phyloP scores from a whole-genome alignment of 1,140 invertebrate species.

The Vanessa tameamea region DNA sequence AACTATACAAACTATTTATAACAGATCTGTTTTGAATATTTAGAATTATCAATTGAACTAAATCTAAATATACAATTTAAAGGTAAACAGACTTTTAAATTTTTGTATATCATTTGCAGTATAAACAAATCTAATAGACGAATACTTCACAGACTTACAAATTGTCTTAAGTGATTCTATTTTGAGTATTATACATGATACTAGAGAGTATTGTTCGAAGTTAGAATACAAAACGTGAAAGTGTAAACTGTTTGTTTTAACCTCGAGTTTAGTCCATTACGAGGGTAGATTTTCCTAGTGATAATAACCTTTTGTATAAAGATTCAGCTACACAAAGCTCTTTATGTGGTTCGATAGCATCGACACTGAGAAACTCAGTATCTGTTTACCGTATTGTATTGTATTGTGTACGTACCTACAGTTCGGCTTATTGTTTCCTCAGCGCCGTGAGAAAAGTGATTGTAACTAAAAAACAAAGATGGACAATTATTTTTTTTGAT shows the following conservation, averaged over 20 bases:
- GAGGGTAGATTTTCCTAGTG: slow-evolving; percentile 25
- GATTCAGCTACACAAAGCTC: slow-evolving; percentile 45
- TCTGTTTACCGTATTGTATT: slow-evolving; percentile 45
- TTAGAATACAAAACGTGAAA: slow-evolving; percentile 17
- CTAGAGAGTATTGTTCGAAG: neutral
- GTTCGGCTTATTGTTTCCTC: slow-evolving; percentile 31
- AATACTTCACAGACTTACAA: neutral
- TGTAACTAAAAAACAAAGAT: slow-evolving; percentile 51
- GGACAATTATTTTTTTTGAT: slow-evolving; percentile 28
- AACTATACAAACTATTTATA: too few relatives aligned
- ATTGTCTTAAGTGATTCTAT: slow-evolving; percentile 14
- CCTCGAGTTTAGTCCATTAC: slow-evolving; percentile 21
- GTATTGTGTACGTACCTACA: slow-evolving; percentile 35
- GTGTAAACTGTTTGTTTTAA: slow-evolving; percentile 22
- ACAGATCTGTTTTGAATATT: too few relatives aligned
- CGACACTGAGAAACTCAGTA: slow-evolving; percentile 44
- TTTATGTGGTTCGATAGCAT: slow-evolving; percentile 46
- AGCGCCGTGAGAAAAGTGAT: slow-evolving; percentile 47
- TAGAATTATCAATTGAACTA: too few relatives aligned
- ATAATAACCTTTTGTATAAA: slow-evolving; percentile 44
- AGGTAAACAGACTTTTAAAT: neutral
- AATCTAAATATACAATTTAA: too few relatives aligned
- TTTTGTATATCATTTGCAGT: neutral
- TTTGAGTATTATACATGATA: neutral
- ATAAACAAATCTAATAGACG: slow-evolving; percentile 2